These are phyloP conservation scores for Myiozetetes cayanensis DNA, from an alignment of 2,113 vertebrate species.

Conservation along the genomic window DNA sequence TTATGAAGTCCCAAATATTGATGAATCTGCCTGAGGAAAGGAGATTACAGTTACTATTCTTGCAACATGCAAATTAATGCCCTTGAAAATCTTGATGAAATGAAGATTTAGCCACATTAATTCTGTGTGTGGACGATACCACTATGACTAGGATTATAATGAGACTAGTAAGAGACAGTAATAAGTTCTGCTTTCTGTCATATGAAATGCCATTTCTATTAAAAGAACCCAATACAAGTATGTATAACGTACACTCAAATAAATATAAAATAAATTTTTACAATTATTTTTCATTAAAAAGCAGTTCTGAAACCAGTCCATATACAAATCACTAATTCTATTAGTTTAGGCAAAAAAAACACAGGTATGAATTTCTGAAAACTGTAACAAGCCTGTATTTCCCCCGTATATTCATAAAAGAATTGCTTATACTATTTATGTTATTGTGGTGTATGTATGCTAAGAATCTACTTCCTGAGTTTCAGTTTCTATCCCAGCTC, in stretches of 20 bases:
- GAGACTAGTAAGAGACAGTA: background rate
- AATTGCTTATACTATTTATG: background rate
- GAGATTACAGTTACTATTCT: conserved; percentile 43
- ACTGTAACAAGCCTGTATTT: background rate
- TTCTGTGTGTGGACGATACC: background rate
- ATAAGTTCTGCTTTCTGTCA: background rate
- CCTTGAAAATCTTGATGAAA: conserved; percentile 38
- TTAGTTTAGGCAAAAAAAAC: background rate
- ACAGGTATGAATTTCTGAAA: background rate
- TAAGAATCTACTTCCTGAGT: background rate
- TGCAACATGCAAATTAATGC: conserved; percentile 15
- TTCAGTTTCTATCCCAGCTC: background rate
- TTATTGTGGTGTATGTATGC: background rate
- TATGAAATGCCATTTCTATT: background rate
- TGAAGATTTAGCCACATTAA: conserved; percentile 4
- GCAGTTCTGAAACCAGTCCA: background rate
- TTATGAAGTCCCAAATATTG: conserved; percentile 23
- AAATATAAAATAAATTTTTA: background rate
- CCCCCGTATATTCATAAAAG: background rate
- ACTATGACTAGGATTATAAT: background rate
- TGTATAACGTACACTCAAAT: background rate
- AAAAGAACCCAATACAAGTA: background rate
- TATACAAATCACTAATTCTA: background rate
- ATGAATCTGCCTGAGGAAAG: conserved; percentile 14
- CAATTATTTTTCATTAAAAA: background rate